Conservation (phyloP, 2,888 invertebrate genomes). For the Nipponacmea schrenckii region DNA sequence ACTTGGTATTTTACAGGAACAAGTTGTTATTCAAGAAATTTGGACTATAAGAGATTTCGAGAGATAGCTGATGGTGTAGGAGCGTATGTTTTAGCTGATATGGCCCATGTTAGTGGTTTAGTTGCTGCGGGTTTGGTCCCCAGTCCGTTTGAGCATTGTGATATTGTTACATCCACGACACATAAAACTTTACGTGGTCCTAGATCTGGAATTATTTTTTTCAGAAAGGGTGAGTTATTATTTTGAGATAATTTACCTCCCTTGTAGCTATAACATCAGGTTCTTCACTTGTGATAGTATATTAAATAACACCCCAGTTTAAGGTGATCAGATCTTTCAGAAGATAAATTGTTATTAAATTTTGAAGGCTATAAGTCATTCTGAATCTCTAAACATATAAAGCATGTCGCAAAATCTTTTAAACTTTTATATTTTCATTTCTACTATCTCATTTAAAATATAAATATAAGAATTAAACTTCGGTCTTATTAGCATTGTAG, state of each 20-base stretch:
- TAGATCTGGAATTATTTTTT: slow-evolving; percentile 87
- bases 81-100: slow-evolving; percentile 90
- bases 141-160: slow-evolving; percentile 88
- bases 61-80: slow-evolving; percentile 79
- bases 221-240: slow-evolving; percentile 78
- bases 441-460: too few relatives aligned
- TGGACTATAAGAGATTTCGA: slow-evolving; percentile 90
- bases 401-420: too few relatives aligned
- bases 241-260: not conserved
- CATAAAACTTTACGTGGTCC: slow-evolving; percentile 89
- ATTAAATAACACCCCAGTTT: too few relatives aligned
- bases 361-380: too few relatives aligned
- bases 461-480: too few relatives aligned
- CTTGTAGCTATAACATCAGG: too few relatives aligned
- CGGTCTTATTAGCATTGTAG: too few relatives aligned
- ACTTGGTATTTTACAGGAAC: slow-evolving; percentile 78
- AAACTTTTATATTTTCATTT: too few relatives aligned
- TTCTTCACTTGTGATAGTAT: too few relatives aligned
- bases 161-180: slow-evolving; percentile 93
- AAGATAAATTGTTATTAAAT: too few relatives aligned
- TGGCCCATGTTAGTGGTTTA: slow-evolving; percentile 94
- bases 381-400: too few relatives aligned
- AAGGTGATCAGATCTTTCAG: too few relatives aligned
- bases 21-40: slow-evolving; percentile 90
- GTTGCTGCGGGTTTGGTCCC: slow-evolving; percentile 90